Evolutionary conservation across 64 coral and sea anemone genomes (phyloP).

Genomic region (Pocillopora verrucosa): DNA sequence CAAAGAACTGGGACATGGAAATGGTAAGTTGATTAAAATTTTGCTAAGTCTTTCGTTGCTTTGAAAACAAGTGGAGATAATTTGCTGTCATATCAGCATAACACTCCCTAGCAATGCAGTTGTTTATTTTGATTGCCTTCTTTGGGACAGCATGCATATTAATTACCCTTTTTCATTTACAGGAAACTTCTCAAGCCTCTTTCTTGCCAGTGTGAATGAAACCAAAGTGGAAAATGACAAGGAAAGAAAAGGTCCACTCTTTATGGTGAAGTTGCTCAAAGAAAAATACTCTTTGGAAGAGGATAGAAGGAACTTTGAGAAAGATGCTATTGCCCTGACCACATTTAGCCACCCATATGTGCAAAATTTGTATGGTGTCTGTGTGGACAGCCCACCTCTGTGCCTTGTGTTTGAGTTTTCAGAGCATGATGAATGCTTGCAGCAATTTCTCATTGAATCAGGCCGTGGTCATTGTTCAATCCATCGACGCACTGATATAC

Average conservation of each 20-base stretch:
- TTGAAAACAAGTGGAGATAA: too few species aligned
- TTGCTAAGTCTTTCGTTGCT: too few species aligned
- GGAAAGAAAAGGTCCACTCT: conserved; percentile 24
- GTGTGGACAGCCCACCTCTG: conserved; percentile 58
- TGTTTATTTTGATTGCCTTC: too few species aligned
- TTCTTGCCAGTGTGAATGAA: conserved; percentile 69
- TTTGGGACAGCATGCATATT: not conserved
- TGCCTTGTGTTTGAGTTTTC: conserved; percentile 89
- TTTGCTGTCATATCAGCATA: too few species aligned
- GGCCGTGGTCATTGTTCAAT: conserved; percentile 63
- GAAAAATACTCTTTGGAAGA: conserved; percentile 40
- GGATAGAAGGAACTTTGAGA: conserved; percentile 66
- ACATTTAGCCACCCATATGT: conserved; percentile 79
- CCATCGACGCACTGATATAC: conserved; percentile 36
- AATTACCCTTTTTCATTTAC: not conserved
- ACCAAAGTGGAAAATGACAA: conserved; percentile 34
- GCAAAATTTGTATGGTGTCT: conserved; percentile 82
- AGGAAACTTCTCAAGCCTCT: conserved; percentile 63
- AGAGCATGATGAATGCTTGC: conserved; percentile 63
- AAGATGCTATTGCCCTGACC: conserved; percentile 75
- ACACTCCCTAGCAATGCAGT: too few species aligned
- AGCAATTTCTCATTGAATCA: conserved; percentile 74
- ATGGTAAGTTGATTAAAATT: conserved; percentile 1
- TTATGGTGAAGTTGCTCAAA: conserved; percentile 87
- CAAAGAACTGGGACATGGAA: conserved; percentile 74